These are phyloP conservation scores for Pelusios castaneus DNA, from an alignment of 2,113 vertebrate species.

Conservation along the genomic window DNA sequence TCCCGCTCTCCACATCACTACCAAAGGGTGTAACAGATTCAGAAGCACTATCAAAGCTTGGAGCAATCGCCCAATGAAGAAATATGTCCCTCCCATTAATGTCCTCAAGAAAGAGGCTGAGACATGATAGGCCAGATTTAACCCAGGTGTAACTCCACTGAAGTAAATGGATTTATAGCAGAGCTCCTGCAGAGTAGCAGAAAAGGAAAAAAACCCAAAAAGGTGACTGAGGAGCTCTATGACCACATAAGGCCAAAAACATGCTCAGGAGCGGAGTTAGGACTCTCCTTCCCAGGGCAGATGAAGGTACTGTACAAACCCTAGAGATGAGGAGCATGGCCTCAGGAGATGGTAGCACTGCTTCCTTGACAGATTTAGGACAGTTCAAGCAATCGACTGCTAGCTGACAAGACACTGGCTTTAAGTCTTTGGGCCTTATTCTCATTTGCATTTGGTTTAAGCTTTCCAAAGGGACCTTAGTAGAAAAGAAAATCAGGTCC, in stretches of 20 bases:
- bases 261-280: background rate
- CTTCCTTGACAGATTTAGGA: background rate
- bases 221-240: background rate
- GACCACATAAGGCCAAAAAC: background rate
- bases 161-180: background rate
- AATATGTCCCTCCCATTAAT: background rate
- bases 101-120: slow-evolving; percentile 1
- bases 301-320: background rate
- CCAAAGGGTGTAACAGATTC: background rate
- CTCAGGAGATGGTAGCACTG: background rate
- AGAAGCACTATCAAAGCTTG: background rate
- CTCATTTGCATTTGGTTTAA: background rate
- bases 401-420: background rate
- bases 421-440: background rate
- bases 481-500: background rate
- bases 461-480: rapidly evolving
- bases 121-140: background rate
- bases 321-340: background rate
- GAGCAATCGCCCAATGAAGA: background rate
- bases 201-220: background rate
- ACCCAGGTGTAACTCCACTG: background rate
- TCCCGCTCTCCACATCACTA: background rate
- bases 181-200: background rate
- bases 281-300: background rate
- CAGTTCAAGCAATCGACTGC: background rate